Percentiles rank a stretch among this genome's conserved stretches.
Conservation (phyloP, 2,113 vertebrate genomes). For the Melanotaenia duboulayi region DNA sequence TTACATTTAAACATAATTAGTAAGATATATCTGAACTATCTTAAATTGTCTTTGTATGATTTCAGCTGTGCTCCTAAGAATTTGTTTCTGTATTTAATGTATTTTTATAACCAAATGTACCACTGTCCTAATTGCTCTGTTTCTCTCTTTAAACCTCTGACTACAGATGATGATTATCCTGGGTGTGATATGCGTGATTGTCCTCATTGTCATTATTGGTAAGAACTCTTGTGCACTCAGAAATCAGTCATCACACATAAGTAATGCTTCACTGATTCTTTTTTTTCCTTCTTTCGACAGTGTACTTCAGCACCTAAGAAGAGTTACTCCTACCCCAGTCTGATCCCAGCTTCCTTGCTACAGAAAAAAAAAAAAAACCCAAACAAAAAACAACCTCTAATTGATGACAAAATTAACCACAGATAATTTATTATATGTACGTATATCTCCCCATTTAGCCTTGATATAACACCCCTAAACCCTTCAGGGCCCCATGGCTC, state of each 20-base stretch:
- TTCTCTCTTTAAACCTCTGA: constrained; percentile 33
- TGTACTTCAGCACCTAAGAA: constrained; percentile 88
- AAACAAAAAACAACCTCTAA: constrained; percentile 55
- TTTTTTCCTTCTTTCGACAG: constrained; percentile 64
- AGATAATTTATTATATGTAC: constrained; percentile 69
- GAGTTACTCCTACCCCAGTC: constrained; percentile 79
- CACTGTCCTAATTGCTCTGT: constrained; percentile 11
- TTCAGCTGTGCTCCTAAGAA: not conserved
- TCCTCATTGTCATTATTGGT: constrained; percentile 96
- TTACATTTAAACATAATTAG: not conserved
- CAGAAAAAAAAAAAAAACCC: constrained; percentile 62
- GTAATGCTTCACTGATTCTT: not conserved
- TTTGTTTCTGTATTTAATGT: not conserved
- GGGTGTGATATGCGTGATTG: constrained; percentile 88
- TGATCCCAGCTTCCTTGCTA: constrained; percentile 73
- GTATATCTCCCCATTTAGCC: constrained; percentile 64
- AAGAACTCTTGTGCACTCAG: constrained; percentile 66
- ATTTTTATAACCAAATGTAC: not conserved
- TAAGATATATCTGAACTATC: no score
- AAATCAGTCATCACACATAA: not conserved
- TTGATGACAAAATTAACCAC: constrained; percentile 71
- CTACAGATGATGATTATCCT: constrained; percentile 97
- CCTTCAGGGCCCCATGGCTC: constrained; percentile 72
- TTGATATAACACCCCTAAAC: constrained; percentile 75
- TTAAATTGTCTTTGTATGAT: not conserved